Evolutionary conservation across 2,113 vertebrate species (phyloP).

Genomic region (Gadus macrocephalus): DNA sequence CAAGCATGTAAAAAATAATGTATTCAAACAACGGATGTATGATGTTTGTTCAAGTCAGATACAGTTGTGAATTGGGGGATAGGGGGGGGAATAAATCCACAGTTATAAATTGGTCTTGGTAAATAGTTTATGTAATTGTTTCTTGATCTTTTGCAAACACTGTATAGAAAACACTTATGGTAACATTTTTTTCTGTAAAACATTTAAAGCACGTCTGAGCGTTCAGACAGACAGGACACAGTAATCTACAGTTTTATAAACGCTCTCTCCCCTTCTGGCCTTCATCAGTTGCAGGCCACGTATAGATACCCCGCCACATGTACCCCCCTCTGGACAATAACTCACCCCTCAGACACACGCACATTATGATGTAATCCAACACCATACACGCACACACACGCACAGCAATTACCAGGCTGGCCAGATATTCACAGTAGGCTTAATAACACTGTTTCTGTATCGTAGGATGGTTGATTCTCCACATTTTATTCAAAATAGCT

Average conservation of each 20-base stretch:
- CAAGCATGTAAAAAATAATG: too few species aligned
- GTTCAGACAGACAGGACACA: conserved; percentile 68
- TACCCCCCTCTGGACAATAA: not conserved
- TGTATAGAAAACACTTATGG: conserved; percentile 73
- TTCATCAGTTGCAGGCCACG: conserved; percentile 19
- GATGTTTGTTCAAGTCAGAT: too few species aligned
- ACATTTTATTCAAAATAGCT: conserved; percentile 64
- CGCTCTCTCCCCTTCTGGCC: conserved; percentile 34
- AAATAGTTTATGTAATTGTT: conserved; percentile 77
- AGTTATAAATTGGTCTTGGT: conserved; percentile 55
- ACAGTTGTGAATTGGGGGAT: too few species aligned
- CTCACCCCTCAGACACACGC: conserved; percentile 6
- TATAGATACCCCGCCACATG: not conserved
- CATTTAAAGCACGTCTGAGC: conserved; percentile 70
- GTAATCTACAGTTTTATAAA: conserved; percentile 68
- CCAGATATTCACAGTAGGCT: conserved; percentile 63
- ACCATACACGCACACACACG: conserved; percentile 25
- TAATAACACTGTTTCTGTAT: conserved; percentile 64
- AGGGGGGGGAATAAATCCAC: conserved; percentile 38
- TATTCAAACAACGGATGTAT: too few species aligned
- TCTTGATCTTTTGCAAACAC: conserved; percentile 78
- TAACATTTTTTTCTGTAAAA: conserved; percentile 54
- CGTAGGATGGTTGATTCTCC: conserved; percentile 48
- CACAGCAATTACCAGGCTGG: conserved; percentile 42
- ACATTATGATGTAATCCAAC: conserved; percentile 2